phyloP scores from a whole-genome alignment of 1,140 invertebrate genomes.

The Halyomorpha halys region DNA sequence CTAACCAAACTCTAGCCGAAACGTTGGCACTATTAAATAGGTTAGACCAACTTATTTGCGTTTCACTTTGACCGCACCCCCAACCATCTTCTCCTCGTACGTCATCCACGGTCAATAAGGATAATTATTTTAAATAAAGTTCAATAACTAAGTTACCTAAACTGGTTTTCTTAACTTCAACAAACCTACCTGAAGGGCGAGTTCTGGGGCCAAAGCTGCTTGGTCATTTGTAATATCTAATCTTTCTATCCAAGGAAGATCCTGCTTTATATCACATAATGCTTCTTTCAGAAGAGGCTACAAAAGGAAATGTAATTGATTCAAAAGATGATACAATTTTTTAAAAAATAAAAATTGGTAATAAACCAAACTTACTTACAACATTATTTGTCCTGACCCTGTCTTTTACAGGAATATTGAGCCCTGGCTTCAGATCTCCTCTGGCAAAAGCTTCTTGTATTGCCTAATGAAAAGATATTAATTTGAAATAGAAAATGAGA shows the following conservation, averaged over 20 bases:
- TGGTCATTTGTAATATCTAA: slow-evolving; percentile 64
- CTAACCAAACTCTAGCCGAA: too few species aligned
- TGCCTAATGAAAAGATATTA: slow-evolving; percentile 39
- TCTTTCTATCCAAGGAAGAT: slow-evolving; percentile 74
- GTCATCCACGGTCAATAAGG: too few species aligned
- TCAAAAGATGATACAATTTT: too few species aligned
- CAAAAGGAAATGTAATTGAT: slow-evolving; percentile 34
- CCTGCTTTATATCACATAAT: slow-evolving; percentile 55
- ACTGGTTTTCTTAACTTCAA: too few species aligned
- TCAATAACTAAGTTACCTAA: too few species aligned
- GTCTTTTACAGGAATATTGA: slow-evolving; percentile 56
- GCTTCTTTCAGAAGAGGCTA: slow-evolving; percentile 57
- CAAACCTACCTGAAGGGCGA: slow-evolving; percentile 53
- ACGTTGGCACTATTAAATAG: too few species aligned
- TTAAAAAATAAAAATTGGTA: not conserved
- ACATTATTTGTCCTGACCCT: slow-evolving; percentile 55
- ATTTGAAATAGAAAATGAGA: not conserved
- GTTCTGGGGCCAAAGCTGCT: slow-evolving; percentile 70
- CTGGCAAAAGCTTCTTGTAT: slow-evolving; percentile 73
- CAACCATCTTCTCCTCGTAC: too few species aligned
- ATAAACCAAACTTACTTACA: slow-evolving; percentile 36
- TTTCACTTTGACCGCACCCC: too few species aligned
- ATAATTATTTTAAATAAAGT: not conserved
- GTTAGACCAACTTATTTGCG: too few species aligned
- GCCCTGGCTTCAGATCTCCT: slow-evolving; percentile 69